A percentile compares a stretch with the other conserved stretches of the same genome.
Evolutionary conservation across 2,113 vertebrate genomes (phyloP).

Genomic region (Seriola quinqueradiata): DNA sequence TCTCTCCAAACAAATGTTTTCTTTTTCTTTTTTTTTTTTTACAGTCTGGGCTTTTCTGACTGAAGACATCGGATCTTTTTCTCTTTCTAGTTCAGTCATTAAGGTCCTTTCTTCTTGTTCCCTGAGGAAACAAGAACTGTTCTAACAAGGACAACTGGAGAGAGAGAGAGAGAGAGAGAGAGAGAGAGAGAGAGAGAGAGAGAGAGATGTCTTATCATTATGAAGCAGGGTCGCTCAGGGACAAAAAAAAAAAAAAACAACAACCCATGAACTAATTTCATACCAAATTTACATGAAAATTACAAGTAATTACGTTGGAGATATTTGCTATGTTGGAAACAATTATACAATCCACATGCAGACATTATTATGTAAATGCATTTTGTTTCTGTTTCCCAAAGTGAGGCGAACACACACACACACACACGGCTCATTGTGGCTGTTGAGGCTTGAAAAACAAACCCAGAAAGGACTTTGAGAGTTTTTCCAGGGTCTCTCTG

Average conservation of each 20-base stretch:
- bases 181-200: background rate
- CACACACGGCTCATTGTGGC: background rate
- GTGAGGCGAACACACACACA: background rate
- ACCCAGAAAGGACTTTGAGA: background rate
- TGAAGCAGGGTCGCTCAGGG: constrained; percentile 57
- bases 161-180: background rate
- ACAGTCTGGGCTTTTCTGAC: background rate
- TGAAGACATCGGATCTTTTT: background rate
- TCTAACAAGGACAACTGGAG: constrained; percentile 23
- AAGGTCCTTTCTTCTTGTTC: constrained; percentile 16
- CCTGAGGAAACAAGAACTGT: constrained; percentile 22
- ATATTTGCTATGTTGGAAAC: constrained; percentile 36
- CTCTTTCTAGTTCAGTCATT: constrained; percentile 30
- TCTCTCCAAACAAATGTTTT: background rate
- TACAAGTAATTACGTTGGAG: constrained; percentile 48
- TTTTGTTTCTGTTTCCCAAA: constrained; percentile 28
- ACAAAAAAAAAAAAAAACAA: constrained; percentile 12
- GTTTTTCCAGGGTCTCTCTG: background rate
- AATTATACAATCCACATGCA: constrained; percentile 33
- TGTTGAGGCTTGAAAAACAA: constrained; percentile 22
- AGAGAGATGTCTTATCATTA: constrained; percentile 61
- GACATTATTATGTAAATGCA: constrained; percentile 51
- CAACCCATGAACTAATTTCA: constrained; percentile 61
- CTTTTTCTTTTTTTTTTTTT: background rate
- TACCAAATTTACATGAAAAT: constrained; percentile 68